phyloP scores from a whole-genome alignment of 2,113 vertebrate genomes.

The Thermophis baileyi region DNA sequence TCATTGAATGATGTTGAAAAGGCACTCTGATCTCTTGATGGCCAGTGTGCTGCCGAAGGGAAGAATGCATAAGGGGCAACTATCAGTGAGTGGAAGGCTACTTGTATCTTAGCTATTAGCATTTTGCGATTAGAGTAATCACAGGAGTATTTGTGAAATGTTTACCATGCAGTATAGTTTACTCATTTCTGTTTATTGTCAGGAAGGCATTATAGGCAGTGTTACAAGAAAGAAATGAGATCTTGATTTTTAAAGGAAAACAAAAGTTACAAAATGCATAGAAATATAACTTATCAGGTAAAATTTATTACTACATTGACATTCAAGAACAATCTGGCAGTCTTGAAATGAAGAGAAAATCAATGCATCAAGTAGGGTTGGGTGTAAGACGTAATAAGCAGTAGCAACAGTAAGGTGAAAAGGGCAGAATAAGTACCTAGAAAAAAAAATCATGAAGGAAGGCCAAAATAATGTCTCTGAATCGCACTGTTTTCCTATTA shows the following conservation, averaged over 20 bases:
- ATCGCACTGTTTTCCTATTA: not conserved
- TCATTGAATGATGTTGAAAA: not conserved
- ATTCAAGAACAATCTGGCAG: not conserved
- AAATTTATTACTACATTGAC: not conserved
- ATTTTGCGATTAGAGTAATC: not conserved
- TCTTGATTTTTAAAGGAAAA: constrained; percentile 7
- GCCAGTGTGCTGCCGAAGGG: not conserved
- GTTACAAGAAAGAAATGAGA: not conserved
- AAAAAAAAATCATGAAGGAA: not conserved
- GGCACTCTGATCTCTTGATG: not conserved
- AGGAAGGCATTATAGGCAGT: not conserved
- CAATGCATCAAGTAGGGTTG: not conserved
- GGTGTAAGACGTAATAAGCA: not conserved
- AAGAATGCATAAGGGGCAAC: not conserved
- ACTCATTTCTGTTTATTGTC: not conserved
- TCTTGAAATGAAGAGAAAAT: not conserved
- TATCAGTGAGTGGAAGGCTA: not conserved
- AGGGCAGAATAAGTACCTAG: not conserved
- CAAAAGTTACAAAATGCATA: not conserved
- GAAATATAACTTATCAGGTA: not conserved
- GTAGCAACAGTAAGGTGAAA: not conserved
- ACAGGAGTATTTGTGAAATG: constrained; percentile 17
- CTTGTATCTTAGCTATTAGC: constrained; percentile 16
- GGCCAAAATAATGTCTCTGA: not conserved
- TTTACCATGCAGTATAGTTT: not conserved